phyloP scores from a whole-genome alignment of 2,888 invertebrate species.

The Campoplex capitator region DNA sequence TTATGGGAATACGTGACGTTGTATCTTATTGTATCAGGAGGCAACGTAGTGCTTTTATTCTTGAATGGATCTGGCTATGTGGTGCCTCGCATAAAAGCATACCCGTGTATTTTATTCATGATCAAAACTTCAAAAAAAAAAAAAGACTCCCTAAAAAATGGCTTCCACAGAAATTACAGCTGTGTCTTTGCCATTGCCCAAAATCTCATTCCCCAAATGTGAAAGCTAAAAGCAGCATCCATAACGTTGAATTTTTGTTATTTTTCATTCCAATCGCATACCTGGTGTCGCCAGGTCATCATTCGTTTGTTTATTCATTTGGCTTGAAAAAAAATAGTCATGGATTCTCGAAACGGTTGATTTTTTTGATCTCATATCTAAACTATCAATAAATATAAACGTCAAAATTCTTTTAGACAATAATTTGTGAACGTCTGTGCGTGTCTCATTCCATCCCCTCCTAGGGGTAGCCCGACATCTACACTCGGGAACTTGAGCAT shows the following conservation, averaged over 20 bases:
- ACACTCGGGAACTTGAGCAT: background rate
- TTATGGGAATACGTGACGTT: slow-evolving; percentile 60
- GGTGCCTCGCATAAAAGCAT: background rate
- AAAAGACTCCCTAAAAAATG: slow-evolving; percentile 16
- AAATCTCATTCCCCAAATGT: background rate
- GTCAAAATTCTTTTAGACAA: background rate
- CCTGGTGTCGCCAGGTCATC: background rate
- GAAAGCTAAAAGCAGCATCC: background rate
- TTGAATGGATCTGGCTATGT: slow-evolving; percentile 33
- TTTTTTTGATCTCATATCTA: background rate
- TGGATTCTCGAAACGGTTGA: too few species aligned
- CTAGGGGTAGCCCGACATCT: background rate
- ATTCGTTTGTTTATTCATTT: background rate
- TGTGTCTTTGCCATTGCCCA: background rate
- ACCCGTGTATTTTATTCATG: slow-evolving; percentile 32
- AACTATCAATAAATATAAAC: background rate
- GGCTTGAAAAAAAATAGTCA: too few species aligned
- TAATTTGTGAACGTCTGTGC: background rate
- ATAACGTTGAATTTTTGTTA: background rate
- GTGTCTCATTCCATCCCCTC: background rate
- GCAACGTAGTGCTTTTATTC: slow-evolving; percentile 46
- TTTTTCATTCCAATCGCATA: too few species aligned
- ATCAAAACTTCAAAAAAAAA: slow-evolving; percentile 19
- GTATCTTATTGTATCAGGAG: slow-evolving; percentile 36
- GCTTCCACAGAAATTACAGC: background rate